Conservation (phyloP, 2,888 invertebrate genomes). For the Hecatera dysodea region DNA sequence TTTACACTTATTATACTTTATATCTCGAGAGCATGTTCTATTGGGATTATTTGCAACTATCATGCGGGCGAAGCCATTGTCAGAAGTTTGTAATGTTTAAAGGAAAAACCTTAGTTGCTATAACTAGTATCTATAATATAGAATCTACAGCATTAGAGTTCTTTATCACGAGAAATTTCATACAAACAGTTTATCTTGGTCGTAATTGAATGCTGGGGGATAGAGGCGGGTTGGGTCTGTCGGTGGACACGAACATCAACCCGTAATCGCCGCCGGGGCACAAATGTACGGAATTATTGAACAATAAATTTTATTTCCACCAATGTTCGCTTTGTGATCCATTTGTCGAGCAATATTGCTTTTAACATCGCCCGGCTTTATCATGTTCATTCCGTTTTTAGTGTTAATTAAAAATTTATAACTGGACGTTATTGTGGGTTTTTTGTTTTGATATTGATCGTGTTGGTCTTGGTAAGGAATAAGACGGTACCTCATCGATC, state of each 20-base stretch:
- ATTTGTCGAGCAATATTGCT: conserved; percentile 49
- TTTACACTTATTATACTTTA: no score
- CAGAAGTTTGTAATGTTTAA: neutral
- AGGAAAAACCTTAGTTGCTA: conserved; percentile 8
- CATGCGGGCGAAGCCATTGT: no score
- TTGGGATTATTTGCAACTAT: no score
- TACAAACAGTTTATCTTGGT: conserved; percentile 42
- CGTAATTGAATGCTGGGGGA: conserved; percentile 49
- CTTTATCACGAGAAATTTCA: conserved; percentile 43
- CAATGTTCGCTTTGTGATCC: conserved; percentile 42
- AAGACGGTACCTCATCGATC: neutral
- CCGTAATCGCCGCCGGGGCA: conserved; percentile 22
- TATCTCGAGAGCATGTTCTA: no score
- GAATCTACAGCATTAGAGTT: conserved; percentile 16
- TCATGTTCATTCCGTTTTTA: conserved; percentile 41
- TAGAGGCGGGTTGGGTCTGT: neutral
- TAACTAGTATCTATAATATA: neutral
- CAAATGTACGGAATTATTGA: conserved; percentile 46
- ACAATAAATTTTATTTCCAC: conserved; percentile 53
- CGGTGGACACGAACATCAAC: conserved; percentile 5
- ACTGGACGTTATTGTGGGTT: conserved; percentile 19
- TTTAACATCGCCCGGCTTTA: conserved; percentile 39
- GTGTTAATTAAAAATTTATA: conserved; percentile 40
- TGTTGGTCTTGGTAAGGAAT: conserved; percentile 8
- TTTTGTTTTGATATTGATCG: conserved; percentile 20